Conservation (phyloP, 2,113 vertebrate genomes). For the Istiophorus platypterus region DNA sequence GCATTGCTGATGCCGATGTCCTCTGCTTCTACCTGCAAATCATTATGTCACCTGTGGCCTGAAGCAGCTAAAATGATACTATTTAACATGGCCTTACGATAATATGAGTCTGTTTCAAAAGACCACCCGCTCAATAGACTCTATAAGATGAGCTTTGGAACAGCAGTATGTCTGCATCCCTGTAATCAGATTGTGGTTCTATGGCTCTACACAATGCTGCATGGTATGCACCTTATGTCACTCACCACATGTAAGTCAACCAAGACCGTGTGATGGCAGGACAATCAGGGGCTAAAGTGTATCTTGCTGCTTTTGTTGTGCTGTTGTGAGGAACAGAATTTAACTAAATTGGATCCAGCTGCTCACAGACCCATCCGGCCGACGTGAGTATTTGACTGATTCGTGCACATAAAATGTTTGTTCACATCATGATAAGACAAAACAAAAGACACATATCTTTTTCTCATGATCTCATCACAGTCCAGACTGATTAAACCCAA, state of each 20-base stretch:
- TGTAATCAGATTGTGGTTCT: slow-evolving; percentile 45
- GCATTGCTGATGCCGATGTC: slow-evolving; percentile 6
- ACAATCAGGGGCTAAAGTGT: slow-evolving; percentile 4
- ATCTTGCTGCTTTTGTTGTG: not conserved
- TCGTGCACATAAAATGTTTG: slow-evolving; percentile 54
- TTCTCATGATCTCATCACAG: slow-evolving; percentile 61
- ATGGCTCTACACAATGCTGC: slow-evolving; percentile 9
- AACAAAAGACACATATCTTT: slow-evolving; percentile 64
- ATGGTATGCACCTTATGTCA: slow-evolving; percentile 40
- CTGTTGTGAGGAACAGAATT: slow-evolving; percentile 22
- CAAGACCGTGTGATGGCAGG: not conserved
- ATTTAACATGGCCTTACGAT: slow-evolving; percentile 18
- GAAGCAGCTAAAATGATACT: slow-evolving; percentile 6
- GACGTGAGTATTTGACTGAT: slow-evolving; percentile 22
- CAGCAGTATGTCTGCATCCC: not conserved
- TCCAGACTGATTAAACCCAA: slow-evolving; percentile 52
- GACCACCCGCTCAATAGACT: slow-evolving; percentile 16
- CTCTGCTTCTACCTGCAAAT: not conserved
- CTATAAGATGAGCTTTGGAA: not conserved
- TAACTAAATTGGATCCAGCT: slow-evolving; percentile 27
- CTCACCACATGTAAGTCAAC: slow-evolving; percentile 25
- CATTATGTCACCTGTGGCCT: not conserved
- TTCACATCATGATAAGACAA: slow-evolving; percentile 62
- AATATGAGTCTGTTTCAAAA: not conserved
- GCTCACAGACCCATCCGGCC: slow-evolving; percentile 3